A percentile compares a stretch with the other conserved stretches of the same genome.
Evolutionary conservation across 2,113 vertebrate genomes (phyloP).

Genomic region (Nematolebias whitei): DNA sequence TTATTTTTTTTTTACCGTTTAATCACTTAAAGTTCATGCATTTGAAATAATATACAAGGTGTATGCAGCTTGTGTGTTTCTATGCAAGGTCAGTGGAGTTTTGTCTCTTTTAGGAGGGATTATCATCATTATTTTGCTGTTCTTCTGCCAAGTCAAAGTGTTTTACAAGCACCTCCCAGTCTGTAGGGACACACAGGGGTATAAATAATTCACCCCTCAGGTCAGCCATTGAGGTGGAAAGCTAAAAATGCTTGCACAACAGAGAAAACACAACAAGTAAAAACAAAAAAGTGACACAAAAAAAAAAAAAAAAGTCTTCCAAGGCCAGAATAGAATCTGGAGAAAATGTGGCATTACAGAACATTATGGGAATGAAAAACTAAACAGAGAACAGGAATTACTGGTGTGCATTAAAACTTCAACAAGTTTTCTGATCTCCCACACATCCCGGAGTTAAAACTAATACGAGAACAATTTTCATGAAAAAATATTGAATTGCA

Average conservation of each 20-base stretch:
- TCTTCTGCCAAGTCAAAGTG: slow-evolving; percentile 56
- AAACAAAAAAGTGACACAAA: too few species aligned
- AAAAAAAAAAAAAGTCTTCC: slow-evolving; percentile 16
- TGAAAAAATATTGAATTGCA: neutral
- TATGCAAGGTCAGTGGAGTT: neutral
- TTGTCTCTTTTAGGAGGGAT: too few species aligned
- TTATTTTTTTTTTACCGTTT: too few species aligned
- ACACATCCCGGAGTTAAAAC: neutral
- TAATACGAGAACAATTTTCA: neutral
- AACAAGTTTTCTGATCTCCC: neutral
- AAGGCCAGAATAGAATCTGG: slow-evolving; percentile 36
- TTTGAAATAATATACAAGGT: neutral
- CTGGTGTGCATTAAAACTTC: slow-evolving; percentile 12
- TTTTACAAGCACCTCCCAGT: slow-evolving; percentile 51
- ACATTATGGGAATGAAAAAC: slow-evolving; percentile 34
- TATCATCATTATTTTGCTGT: slow-evolving; percentile 23
- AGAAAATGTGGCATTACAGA: slow-evolving; percentile 35
- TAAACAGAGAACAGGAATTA: slow-evolving; percentile 6
- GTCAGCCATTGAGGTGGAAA: slow-evolving; percentile 49
- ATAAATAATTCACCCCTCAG: slow-evolving; percentile 73
- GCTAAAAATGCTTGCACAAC: slow-evolving; percentile 44
- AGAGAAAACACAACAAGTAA: slow-evolving; percentile 34
- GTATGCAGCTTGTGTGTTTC: neutral
- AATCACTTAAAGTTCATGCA: neutral
- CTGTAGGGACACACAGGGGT: slow-evolving; percentile 54